Evolutionary conservation across 2,797 vertebrate genomes (phyloP), one percentile per base, ranked within the genome.

Genomic region (Acestrorhynchus altus): DNA sequence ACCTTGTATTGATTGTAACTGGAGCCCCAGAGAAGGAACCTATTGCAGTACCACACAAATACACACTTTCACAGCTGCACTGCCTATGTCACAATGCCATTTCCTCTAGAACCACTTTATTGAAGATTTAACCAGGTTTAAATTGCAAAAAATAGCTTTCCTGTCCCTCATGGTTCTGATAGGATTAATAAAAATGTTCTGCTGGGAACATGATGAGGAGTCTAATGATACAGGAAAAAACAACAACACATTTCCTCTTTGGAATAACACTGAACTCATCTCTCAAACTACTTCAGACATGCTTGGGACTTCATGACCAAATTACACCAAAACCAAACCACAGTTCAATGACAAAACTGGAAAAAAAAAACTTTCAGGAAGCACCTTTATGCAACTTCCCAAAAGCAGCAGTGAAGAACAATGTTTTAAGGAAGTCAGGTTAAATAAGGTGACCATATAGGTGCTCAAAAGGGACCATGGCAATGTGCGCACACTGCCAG

Each of bases 1-100:
- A 67, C 61, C 75, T 65, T 51, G 40, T 86, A 88, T 88, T 69
- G 87, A 88, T 86, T 88, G 85, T 52, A 77, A 88, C 59, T 76
- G n/a, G 80, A 88, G 63, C 78, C 26, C 73, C 11, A 7, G 78
- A 78, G 80, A 81, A 47, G 56, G 40, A 68, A 4, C 11, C 28
- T 46, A 35, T 28, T 52, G 35, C 57, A 76, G 16, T 4, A 78
- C 47, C 46, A 56, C 3, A 73, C 68, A 56, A 42, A 69, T 65
- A 65, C 52, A 15, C 44, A 57, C 42, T 24, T 26, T 44, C 40
- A 70, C 13, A 63, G 15, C 13, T 39, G 9, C 16, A n/a, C 24
- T 40, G 18, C 49, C 18, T 44, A 11, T 47, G n/a, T 31, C 40
- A 6, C 4, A 13, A 4, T 22, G n/a, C 40, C 2, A 59, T 15